These are phyloP conservation scores for Osmoderma eremita DNA, from an alignment of 2,888 invertebrate genomes.

Conservation along the genomic window DNA sequence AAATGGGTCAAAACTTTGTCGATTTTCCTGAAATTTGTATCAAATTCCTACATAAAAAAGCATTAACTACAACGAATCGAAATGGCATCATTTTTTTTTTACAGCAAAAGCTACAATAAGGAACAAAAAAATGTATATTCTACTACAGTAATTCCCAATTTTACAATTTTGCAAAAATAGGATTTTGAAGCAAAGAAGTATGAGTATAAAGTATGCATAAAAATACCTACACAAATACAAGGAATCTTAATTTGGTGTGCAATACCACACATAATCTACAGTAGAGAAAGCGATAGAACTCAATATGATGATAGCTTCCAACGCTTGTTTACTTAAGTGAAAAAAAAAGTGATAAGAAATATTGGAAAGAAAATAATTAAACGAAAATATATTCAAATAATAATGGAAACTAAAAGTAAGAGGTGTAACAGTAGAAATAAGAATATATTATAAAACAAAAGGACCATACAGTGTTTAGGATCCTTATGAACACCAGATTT, in stretches of 20 bases:
- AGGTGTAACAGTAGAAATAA: constrained; percentile 15
- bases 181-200: no score
- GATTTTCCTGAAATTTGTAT: background rate
- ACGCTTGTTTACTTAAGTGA: no score
- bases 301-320: no score
- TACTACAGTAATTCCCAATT: background rate
- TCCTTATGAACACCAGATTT: constrained; percentile 43
- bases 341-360: no score
- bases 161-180: background rate
- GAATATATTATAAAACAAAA: constrained; percentile 37
- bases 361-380: no score
- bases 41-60: constrained; percentile 5
- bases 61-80: background rate
- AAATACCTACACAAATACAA: background rate
- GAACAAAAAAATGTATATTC: no score
- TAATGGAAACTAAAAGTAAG: constrained; percentile 21
- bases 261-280: constrained; percentile 2
- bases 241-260: no score
- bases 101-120: no score
- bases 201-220: background rate
- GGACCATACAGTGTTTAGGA: constrained; percentile 42
- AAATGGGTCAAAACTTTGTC: constrained; percentile 15
- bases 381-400: background rate
- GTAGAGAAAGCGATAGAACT: background rate
- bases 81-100: background rate